phyloP scores from a whole-genome alignment of 2,113 vertebrate genomes.

The Pao palembangensis region DNA sequence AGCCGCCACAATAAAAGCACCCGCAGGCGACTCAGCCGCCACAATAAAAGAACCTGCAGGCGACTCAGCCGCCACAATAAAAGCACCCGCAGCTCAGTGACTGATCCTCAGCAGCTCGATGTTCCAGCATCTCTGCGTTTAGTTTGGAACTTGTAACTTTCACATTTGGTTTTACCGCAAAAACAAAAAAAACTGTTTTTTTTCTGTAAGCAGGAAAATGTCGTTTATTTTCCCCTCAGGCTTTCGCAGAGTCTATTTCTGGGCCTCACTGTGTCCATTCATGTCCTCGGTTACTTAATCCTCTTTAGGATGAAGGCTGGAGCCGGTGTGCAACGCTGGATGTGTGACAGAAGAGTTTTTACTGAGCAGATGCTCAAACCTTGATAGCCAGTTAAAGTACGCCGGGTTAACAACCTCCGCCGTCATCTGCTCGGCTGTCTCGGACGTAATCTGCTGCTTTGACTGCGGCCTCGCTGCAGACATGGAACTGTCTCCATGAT shows the following conservation, averaged over 20 bases:
- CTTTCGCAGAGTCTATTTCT: background rate
- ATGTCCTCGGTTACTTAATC: slow-evolving; percentile 12
- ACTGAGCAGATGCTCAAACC: background rate
- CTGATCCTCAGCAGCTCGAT: no score
- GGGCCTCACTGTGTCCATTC: slow-evolving; percentile 5
- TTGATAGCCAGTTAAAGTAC: slow-evolving; percentile 3
- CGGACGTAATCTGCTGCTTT: background rate
- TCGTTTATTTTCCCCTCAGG: background rate
- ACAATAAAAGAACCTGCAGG: no score
- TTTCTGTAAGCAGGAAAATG: background rate
- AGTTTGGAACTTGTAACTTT: no score
- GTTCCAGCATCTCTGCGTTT: no score
- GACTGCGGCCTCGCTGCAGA: background rate
- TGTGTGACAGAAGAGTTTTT: slow-evolving; percentile 2
- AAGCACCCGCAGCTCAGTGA: no score
- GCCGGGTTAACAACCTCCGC: background rate
- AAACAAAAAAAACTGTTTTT: no score
- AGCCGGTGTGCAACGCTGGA: background rate
- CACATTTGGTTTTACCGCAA: no score
- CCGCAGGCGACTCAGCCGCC: no score
- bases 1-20: no score
- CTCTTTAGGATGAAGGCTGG: slow-evolving; percentile 2
- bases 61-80: no score
- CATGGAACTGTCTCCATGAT: no score
- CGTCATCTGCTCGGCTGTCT: background rate